A percentile compares a stretch with the other conserved stretches of the same genome.
These are phyloP conservation scores for Rhynchonycteris naso DNA, from an alignment of 2,797 vertebrate genomes.

Conservation along the genomic window DNA sequence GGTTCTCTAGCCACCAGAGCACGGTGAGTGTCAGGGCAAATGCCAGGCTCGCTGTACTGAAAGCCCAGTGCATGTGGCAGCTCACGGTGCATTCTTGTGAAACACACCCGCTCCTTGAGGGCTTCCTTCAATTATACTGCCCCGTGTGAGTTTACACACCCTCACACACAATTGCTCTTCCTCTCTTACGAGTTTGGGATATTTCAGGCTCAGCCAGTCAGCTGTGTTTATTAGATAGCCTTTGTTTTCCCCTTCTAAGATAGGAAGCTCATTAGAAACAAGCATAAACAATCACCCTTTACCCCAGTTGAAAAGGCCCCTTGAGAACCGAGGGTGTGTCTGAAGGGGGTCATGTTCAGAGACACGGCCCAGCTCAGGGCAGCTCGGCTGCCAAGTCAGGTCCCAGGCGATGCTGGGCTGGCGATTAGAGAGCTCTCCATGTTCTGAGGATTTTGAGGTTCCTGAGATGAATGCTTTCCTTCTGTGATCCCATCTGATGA, in stretches of 20 bases:
- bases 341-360: not conserved
- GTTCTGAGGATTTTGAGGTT: not conserved
- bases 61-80: constrained; percentile 3
- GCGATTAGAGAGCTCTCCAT: too few species aligned
- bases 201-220: not conserved
- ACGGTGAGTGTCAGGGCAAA: not conserved
- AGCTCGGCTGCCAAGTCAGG: not conserved
- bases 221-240: constrained; percentile 50
- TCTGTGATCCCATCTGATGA: not conserved
- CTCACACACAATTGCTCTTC: constrained; percentile 29
- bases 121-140: constrained; percentile 48
- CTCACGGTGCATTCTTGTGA: not conserved
- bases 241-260: constrained; percentile 67
- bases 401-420: not conserved
- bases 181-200: constrained; percentile 5
- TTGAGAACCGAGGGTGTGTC: not conserved
- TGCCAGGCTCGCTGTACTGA: not conserved
- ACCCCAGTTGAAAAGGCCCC: constrained; percentile 35
- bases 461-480: not conserved
- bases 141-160: not conserved
- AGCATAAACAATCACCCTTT: constrained; percentile 52
- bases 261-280: constrained; percentile 71
- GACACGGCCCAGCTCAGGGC: not conserved
- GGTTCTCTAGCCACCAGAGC: constrained; percentile 3
- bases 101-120: not conserved